These are phyloP conservation scores for Drosophila cardini DNA, from an alignment of 1,140 invertebrate genomes.

Conservation along the genomic window DNA sequence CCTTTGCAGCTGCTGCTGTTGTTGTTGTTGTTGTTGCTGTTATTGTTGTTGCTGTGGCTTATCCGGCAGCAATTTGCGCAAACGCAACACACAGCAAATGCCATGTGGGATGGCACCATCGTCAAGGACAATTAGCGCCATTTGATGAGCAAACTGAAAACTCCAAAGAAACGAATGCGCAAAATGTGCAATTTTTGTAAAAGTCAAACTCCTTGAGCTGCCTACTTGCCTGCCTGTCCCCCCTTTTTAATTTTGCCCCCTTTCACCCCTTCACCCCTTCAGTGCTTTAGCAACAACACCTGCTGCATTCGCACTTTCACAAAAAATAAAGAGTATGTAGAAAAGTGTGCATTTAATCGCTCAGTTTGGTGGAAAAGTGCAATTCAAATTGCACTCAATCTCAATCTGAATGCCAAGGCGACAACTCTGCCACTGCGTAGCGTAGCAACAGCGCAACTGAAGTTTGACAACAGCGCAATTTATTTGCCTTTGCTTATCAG, in stretches of 20 bases:
- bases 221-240: conserved; percentile 2
- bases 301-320: conserved; percentile 68
- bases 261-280: not conserved
- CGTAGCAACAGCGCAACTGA: conserved; percentile 14
- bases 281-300: conserved; percentile 27
- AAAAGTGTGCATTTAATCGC: conserved; percentile 58
- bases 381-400: conserved; percentile 72
- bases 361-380: conserved; percentile 54
- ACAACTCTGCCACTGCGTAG: conserved; percentile 25
- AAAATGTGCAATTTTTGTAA: not conserved
- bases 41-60: conserved; percentile 43
- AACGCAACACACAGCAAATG: conserved; percentile 62
- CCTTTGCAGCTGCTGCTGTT: conserved; percentile 36
- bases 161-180: conserved; percentile 19
- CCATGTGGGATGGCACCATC: conserved; percentile 63
- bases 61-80: conserved; percentile 77
- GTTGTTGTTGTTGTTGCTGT: conserved; percentile 5
- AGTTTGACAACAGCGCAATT: conserved; percentile 38
- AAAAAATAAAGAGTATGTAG: conserved; percentile 19
- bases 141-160: conserved; percentile 69
- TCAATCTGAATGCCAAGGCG: conserved; percentile 53
- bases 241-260: not conserved
- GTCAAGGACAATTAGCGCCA: conserved; percentile 79
- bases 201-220: conserved; percentile 15
- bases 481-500: conserved; percentile 69